Base-by-base conservation (phyloP, 1,140 invertebrate genomes). In the Drosophila tropicalis region DNA sequence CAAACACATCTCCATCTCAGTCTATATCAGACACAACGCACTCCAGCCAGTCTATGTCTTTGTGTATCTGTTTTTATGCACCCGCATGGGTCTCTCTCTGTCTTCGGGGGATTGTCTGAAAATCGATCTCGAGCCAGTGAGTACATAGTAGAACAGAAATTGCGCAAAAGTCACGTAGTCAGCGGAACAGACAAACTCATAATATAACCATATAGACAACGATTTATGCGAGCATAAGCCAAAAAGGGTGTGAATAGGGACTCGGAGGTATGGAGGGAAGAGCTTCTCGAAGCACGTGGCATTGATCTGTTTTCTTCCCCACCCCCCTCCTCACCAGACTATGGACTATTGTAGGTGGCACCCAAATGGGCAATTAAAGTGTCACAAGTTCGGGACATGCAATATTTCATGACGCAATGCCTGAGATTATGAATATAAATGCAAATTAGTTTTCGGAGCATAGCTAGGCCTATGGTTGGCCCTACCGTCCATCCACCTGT, bases 391-490 rank as follows among this genome's bases (percentile, higher is more conserved):
- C 54, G 76, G 85, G 81, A 90, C 85, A 90, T 90, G 85, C 86
- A 72, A 90, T 90, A 90, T 90, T 90, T 90, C 85, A 90, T 90
- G 85, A 86, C 85, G 85, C 74, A 89, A 78, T 90, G 84, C 63
- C 79, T 56, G 84, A 84, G 84, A 89, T 89, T 89, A 89, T 89
- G 81, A 90, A 90, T 90, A 90, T 90, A 90, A 90, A 90, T 90
- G 85, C 85, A 90, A 90, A 90, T 90, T 84, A 90, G 85, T 74
- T 72, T 65, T 62, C 69, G 68, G 71, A 69, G 55, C 25, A 72
- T 25, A 29, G 29, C 29, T 29, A 12, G 34, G 39, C 29, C 47
- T 29, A 47, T 57, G 47, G 47, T n/a, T 12, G 60, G 40, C 12
- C 56, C 58, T 15, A 2, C 7, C 51, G 55, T 40, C 41, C 34